Percentiles rank a stretch among this genome's conserved stretches.
These are phyloP conservation scores for Magallana angulata DNA, from an alignment of 1,140 invertebrate species.

Conservation along the genomic window DNA sequence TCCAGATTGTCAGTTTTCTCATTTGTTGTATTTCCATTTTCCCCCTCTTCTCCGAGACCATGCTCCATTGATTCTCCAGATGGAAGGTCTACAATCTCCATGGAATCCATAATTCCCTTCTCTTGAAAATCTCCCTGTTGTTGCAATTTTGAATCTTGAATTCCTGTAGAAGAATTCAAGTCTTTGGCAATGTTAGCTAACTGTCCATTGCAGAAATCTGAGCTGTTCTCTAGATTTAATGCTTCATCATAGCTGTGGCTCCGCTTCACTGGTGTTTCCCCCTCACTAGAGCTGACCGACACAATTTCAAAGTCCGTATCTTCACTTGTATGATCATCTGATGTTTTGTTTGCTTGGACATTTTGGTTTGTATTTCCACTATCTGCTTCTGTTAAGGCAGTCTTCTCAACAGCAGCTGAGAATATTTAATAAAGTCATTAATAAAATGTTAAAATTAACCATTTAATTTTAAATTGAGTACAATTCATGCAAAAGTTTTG, in stretches of 20 bases:
- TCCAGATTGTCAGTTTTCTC: not conserved
- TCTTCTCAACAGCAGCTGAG: no score
- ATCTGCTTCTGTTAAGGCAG: not conserved
- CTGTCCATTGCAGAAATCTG: slow-evolving; percentile 15
- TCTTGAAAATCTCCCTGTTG: not conserved
- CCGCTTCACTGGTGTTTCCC: not conserved
- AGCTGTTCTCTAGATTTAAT: slow-evolving; percentile 1
- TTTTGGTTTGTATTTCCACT: not conserved
- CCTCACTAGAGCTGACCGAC: not conserved
- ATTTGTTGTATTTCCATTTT: no score
- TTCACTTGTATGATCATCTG: not conserved
- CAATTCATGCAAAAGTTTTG: no score
- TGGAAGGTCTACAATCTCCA: not conserved
- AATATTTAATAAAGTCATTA: no score
- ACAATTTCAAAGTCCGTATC: not conserved
- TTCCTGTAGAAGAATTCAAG: not conserved
- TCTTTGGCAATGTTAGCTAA: not conserved
- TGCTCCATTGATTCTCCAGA: not conserved
- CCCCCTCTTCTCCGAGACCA: not conserved
- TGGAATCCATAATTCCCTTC: not conserved
- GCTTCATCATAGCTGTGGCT: not conserved
- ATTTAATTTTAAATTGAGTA: no score
- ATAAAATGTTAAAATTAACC: no score
- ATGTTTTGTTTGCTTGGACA: not conserved
- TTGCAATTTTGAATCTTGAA: not conserved